These are phyloP conservation scores for Heteronetta atricapilla DNA, from an alignment of 2,113 vertebrate species.

Conservation along the genomic window DNA sequence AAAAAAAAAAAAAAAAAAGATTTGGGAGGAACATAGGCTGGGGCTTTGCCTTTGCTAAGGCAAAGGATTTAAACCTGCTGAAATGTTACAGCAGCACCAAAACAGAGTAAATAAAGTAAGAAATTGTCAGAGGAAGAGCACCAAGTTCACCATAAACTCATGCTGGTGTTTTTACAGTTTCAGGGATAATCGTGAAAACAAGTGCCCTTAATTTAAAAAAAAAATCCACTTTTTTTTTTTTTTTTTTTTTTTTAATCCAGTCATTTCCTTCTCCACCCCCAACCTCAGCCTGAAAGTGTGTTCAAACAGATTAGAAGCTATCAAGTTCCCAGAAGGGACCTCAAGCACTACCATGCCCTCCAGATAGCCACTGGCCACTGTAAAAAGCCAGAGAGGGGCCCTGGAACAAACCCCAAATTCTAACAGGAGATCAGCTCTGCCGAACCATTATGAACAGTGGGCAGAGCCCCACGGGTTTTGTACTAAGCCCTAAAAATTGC, in stretches of 20 bases:
- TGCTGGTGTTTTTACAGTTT: not conserved
- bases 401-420: not conserved
- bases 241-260: not conserved
- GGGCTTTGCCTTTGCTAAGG: not conserved
- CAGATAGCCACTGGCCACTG: not conserved
- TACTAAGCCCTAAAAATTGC: rapidly evolving
- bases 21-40: rapidly evolving
- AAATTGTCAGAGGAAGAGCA: not conserved
- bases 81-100: not conserved
- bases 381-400: not conserved
- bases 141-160: not conserved
- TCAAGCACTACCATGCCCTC: rapidly evolving
- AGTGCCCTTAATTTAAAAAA: not conserved
- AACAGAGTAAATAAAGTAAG: not conserved
- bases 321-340: not conserved
- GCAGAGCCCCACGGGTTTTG: rapidly evolving
- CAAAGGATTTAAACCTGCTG: not conserved
- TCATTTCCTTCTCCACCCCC: not conserved
- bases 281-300: rapidly evolving
- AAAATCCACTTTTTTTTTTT: not conserved
- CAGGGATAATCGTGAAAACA: not conserved
- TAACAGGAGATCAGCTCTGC: not conserved
- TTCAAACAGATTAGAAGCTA: not conserved
- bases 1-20: not conserved
- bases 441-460: rapidly evolving